Evolutionary conservation across 1,140 invertebrate genomes (phyloP), one percentile per base, ranked within the genome.

Genomic region (Meteorus sp.): DNA sequence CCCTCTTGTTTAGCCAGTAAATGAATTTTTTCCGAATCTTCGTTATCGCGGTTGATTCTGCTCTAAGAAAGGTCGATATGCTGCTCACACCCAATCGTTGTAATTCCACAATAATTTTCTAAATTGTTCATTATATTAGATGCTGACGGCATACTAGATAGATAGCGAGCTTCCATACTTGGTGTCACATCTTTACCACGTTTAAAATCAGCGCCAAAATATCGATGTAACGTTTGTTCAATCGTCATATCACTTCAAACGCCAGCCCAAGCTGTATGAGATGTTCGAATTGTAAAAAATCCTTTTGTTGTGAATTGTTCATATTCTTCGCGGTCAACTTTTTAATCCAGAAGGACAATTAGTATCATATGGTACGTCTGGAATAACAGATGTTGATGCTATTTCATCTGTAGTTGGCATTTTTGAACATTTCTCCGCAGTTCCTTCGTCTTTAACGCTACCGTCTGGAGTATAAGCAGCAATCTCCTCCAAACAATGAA

Each of bases 401-500:
- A 51, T 19, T 39, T 51, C 17, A n/a, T 50, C n/a, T 3, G 45
- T 22, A 9, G 25, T 51, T n/a, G 56, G 47, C 22, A 41, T 39
- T 17, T 41, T 31, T 37, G 13, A 33, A 47, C 13, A 52, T 15
- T 56, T 55, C 31, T 25, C 22, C 23, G 37, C 48, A 55, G 39
- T 29, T 37, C 33, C 52, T 41, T 56, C 23, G 23, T 15, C n/a
- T 17, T 9, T 15, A 17, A 61, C 45, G 29, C 11, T 27, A 9
- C 17, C 15, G n/a, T 31, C 25, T 29, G 60, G 62, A 51, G 64
- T 65, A n/a, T 67, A 53, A 43, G 20, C 31, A 25, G 39, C 33
- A 19, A 70, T 60, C 2, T 59, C 59, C 19, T 64, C 64, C 62
- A 68, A 66, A 33, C 56, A 52, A 56, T 70, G 67, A 31, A 70